These are phyloP conservation scores for Caiman crocodilus DNA, from an alignment of 2,797 vertebrate genomes.

Conservation along the genomic window DNA sequence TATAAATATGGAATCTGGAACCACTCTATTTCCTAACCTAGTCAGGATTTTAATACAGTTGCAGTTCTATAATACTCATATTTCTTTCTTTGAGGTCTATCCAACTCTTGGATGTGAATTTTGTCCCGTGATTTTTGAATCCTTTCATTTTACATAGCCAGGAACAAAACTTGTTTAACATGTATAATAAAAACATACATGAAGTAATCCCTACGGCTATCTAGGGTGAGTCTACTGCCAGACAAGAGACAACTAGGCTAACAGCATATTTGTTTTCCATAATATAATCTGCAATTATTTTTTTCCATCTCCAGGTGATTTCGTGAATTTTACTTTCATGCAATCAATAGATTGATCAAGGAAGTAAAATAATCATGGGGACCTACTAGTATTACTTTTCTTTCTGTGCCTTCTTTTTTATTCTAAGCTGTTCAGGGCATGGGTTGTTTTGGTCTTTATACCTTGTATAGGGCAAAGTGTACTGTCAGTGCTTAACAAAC, in stretches of 20 bases:
- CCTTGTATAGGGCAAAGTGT: background rate
- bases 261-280: background rate
- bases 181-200: background rate
- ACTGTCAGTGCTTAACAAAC: background rate
- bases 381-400: background rate
- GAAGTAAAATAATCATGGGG: background rate
- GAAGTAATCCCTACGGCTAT: background rate
- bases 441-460: background rate
- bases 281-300: background rate
- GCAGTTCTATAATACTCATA: background rate
- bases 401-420: background rate
- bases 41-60: background rate
- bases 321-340: background rate
- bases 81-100: background rate
- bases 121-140: background rate
- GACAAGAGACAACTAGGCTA: background rate
- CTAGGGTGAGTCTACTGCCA: background rate
- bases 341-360: background rate
- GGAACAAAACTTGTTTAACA: background rate
- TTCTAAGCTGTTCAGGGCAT: background rate
- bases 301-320: background rate
- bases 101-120: background rate
- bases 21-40: background rate
- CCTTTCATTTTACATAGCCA: background rate
- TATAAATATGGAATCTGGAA: background rate